A percentile compares a stretch with the other conserved stretches of the same genome.
Conservation (phyloP, 2,888 invertebrate species). For the Miltochrista miniata region DNA sequence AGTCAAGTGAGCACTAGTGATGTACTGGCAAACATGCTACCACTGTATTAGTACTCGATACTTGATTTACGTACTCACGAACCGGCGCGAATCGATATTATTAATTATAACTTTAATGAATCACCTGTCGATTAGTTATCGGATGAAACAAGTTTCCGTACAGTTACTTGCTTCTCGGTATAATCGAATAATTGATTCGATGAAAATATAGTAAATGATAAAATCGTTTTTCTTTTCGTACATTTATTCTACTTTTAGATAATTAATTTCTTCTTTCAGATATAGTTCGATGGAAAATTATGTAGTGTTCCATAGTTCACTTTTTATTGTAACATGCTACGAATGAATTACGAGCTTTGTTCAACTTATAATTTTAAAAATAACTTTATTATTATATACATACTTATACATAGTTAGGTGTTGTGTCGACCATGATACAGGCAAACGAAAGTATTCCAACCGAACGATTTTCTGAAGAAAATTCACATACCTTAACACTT, state of each 20-base stretch:
- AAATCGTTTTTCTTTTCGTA: no score
- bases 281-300: constrained; percentile 7
- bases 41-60: constrained; percentile 12
- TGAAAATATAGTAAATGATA: constrained; percentile 4
- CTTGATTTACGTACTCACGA: constrained; percentile 6
- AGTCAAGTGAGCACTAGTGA: constrained; percentile 26
- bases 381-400: constrained; percentile 61
- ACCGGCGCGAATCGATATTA: constrained; percentile 15
- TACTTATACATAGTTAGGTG: constrained; percentile 30
- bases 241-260: no score
- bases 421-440: constrained; percentile 26
- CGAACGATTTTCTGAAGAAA: constrained; percentile 7
- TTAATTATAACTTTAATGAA: constrained; percentile 19
- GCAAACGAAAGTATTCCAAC: constrained; percentile 11
- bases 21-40: constrained; percentile 34
- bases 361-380: constrained; percentile 67
- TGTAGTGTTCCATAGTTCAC: constrained; percentile 20
- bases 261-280: neutral
- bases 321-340: constrained; percentile 50
- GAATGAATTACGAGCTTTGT: constrained; percentile 53
- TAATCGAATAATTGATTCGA: constrained; percentile 5
- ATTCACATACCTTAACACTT: constrained; percentile 8
- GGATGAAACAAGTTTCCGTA: constrained; percentile 10
- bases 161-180: constrained; percentile 6
- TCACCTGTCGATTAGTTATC: constrained; percentile 11